Base-by-base conservation (phyloP, 2,113 vertebrate genomes). In the Callocephalon fimbriatum region DNA sequence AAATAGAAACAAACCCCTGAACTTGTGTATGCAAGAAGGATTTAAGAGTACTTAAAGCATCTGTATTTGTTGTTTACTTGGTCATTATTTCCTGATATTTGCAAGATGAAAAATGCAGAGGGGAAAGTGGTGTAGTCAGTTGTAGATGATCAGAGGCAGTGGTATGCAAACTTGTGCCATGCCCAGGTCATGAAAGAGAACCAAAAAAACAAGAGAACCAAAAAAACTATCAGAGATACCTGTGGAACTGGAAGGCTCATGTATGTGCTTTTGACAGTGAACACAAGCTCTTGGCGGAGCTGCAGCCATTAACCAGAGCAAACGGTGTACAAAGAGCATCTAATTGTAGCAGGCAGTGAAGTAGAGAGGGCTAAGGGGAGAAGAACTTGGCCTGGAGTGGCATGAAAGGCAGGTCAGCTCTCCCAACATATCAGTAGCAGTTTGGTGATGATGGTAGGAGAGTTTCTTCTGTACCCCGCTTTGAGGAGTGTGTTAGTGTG, bases 401-500 rank as follows among this genome's bases (percentile, higher is more conserved):
- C 31, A 16, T 10, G 19, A 48, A 17, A 48, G 40, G 35, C 42
- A 18, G 15, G n/a, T 38, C 42, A n/a, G 32, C 9, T 56, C 32
- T 50, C 27, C 42, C 37, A 50, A 2, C 9, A 9, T 20, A 20
- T 63, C 62, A 70, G 42, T 2, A 54, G 27, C 48, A 26, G 12
- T 31, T 63, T 5, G 20, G 42, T 48, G 53, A 15, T 14, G 10
- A 38, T 35, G 10, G 31, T 2, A 31, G 37, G 48, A 53, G 38
- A 45, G 10, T 31, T 74, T 79, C 27, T n/a, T 56, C 32, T 56
- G 29, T 22, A 1, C 1, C 17, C 31, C 0, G 1, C 8, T 23
- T 29, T 56, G 47, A 68, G 32, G n/a, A 70, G 6, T 18, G 9
- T 72, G 40, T 53, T 58, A 8, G 11, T 10, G 15, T 47, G 15